phyloP scores from a whole-genome alignment of 2,113 vertebrate genomes.

The Ciconia maguari region DNA sequence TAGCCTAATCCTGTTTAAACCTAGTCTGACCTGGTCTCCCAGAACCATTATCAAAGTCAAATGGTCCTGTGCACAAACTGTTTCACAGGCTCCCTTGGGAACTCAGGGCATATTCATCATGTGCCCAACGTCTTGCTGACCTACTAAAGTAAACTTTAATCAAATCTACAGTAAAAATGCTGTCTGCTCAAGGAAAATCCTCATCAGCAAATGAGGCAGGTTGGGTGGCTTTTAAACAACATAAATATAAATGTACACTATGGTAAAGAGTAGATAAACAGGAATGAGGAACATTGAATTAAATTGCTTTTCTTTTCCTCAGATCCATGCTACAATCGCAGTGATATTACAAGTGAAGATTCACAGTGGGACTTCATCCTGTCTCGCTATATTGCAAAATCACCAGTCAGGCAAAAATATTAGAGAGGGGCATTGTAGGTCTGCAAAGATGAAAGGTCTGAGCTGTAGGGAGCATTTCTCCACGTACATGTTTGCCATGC shows the following conservation, averaged over 20 bases:
- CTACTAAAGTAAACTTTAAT: neutral
- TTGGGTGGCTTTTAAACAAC: neutral
- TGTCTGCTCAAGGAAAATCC: neutral
- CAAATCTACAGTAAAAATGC: neutral
- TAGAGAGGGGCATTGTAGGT: neutral
- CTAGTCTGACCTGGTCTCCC: slow-evolving; percentile 23
- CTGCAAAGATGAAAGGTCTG: neutral
- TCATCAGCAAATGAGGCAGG: neutral
- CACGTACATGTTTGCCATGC: neutral
- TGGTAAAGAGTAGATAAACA: neutral
- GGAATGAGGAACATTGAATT: neutral
- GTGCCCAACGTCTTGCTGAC: neutral
- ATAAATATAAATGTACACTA: neutral
- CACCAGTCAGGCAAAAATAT: neutral
- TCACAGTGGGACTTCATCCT: neutral
- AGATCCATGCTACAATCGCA: neutral
- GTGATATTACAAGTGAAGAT: neutral
- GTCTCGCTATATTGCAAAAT: neutral
- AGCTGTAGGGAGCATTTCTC: neutral
- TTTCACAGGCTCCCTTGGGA: neutral
- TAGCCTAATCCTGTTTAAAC: slow-evolving; percentile 69
- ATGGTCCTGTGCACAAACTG: neutral
- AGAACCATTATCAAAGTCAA: slow-evolving; percentile 52
- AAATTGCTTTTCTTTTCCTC: neutral
- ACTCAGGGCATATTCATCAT: neutral